These are phyloP conservation scores for Solen grandis DNA, from an alignment of 1,140 invertebrate genomes.

Conservation along the genomic window DNA sequence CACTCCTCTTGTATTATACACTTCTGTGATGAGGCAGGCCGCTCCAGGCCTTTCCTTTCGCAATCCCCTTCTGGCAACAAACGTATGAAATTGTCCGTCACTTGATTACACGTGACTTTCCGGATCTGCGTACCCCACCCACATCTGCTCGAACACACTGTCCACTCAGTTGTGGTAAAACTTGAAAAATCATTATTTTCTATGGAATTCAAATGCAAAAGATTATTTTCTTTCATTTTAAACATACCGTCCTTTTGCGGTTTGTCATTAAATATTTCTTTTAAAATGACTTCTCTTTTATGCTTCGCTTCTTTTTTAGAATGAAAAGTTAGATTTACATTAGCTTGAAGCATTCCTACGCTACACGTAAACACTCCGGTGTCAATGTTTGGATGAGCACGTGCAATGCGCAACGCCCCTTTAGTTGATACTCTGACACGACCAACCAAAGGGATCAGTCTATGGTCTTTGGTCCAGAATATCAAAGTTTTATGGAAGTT, in stretches of 20 bases:
- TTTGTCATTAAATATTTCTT: slow-evolving; percentile 38
- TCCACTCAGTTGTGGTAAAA: slow-evolving; percentile 60
- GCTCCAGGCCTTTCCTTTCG: slow-evolving; percentile 46
- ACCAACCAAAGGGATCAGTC: slow-evolving; percentile 62
- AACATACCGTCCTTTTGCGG: slow-evolving; percentile 31
- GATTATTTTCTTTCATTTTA: slow-evolving; percentile 53
- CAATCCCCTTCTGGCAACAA: slow-evolving; percentile 56
- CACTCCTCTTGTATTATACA: slow-evolving; percentile 60
- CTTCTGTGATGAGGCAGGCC: slow-evolving; percentile 55
- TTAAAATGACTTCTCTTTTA: slow-evolving; percentile 30
- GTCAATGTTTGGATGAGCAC: slow-evolving; percentile 55
- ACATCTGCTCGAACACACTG: slow-evolving; percentile 61
- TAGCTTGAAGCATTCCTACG: slow-evolving; percentile 55
- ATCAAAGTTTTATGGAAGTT: slow-evolving; percentile 63
- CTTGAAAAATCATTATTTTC: slow-evolving; percentile 32
- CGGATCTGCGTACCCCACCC: slow-evolving; percentile 62
- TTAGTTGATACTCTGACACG: slow-evolving; percentile 59
- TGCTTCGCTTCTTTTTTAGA: slow-evolving; percentile 52
- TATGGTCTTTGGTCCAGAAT: slow-evolving; percentile 64
- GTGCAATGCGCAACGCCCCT: slow-evolving; percentile 62
- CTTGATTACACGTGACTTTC: slow-evolving; percentile 59
- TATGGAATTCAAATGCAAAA: slow-evolving; percentile 31
- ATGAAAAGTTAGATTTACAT: slow-evolving; percentile 59
- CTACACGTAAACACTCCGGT: slow-evolving; percentile 64
- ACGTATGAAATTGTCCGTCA: slow-evolving; percentile 61